Percentiles rank a stretch among this genome's conserved stretches.
Conservation (phyloP, 2,113 vertebrate genomes). For the Albula goreensis region DNA sequence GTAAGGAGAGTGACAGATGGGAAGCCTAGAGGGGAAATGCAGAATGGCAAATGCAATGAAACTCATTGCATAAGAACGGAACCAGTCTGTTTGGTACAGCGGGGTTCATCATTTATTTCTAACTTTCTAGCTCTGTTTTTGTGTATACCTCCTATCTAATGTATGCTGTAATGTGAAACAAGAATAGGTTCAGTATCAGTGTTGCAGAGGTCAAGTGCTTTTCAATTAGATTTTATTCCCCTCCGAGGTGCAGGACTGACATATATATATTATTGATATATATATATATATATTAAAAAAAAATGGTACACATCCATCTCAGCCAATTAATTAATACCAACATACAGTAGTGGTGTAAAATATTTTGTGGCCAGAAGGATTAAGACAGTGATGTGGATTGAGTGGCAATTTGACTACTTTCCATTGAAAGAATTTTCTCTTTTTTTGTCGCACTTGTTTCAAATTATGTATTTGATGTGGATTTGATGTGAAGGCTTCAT, state of each 20-base stretch:
- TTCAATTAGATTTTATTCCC: background rate
- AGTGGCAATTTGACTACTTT: too few relatives aligned
- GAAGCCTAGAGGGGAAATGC: slow-evolving; percentile 55
- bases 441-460: too few relatives aligned
- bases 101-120: background rate
- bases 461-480: too few relatives aligned
- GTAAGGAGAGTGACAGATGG: slow-evolving; percentile 61
- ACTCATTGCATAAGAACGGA: slow-evolving; percentile 41
- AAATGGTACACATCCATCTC: too few relatives aligned
- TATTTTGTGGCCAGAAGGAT: too few relatives aligned
- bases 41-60: slow-evolving; percentile 65
- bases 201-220: background rate
- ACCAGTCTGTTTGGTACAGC: background rate
- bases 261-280: too few relatives aligned
- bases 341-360: too few relatives aligned
- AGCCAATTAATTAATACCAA: too few relatives aligned
- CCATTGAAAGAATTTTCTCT: too few relatives aligned
- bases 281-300: too few relatives aligned
- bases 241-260: background rate
- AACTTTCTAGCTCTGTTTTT: background rate
- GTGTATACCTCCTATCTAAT: background rate
- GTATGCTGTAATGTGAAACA: background rate
- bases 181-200: background rate
- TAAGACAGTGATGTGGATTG: too few relatives aligned
- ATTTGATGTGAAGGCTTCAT: too few relatives aligned